Conservation (phyloP, 2,888 invertebrate species). For the Tachystola acroxantha region DNA sequence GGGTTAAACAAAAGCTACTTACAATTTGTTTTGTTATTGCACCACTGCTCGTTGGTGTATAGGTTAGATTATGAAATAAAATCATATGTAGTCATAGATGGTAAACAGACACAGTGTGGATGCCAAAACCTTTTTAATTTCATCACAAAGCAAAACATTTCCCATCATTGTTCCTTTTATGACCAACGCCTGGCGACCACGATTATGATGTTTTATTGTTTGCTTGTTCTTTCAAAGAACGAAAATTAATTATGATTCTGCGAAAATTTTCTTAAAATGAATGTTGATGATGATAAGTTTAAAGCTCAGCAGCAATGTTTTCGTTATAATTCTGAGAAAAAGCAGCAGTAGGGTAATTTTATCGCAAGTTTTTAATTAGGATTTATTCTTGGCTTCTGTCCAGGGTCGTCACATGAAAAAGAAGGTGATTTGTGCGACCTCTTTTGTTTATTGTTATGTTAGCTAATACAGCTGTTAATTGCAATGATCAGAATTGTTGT, state of each 20-base stretch:
- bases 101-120: too few species aligned
- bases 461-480: too few species aligned
- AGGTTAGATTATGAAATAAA: too few species aligned
- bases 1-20: not conserved
- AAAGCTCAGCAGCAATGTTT: constrained; percentile 2
- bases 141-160: too few species aligned
- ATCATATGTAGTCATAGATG: too few species aligned
- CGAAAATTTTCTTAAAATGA: not conserved
- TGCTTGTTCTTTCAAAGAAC: constrained; percentile 3
- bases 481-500: too few species aligned
- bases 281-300: not conserved
- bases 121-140: too few species aligned
- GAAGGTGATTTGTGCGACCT: constrained; percentile 25
- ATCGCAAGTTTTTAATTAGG: constrained; percentile 33
- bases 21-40: not conserved
- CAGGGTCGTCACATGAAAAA: constrained; percentile 23
- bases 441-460: constrained; percentile 23
- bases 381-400: constrained; percentile 30
- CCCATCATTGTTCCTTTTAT: constrained; percentile 8
- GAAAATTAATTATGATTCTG: not conserved
- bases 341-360: constrained; percentile 12
- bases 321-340: constrained; percentile 32
- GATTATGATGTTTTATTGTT: constrained; percentile 4
- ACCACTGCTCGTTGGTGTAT: not conserved
- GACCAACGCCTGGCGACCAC: not conserved